phyloP scores from a whole-genome alignment of 23 tunicate species.

The Ciona savignyi region DNA sequence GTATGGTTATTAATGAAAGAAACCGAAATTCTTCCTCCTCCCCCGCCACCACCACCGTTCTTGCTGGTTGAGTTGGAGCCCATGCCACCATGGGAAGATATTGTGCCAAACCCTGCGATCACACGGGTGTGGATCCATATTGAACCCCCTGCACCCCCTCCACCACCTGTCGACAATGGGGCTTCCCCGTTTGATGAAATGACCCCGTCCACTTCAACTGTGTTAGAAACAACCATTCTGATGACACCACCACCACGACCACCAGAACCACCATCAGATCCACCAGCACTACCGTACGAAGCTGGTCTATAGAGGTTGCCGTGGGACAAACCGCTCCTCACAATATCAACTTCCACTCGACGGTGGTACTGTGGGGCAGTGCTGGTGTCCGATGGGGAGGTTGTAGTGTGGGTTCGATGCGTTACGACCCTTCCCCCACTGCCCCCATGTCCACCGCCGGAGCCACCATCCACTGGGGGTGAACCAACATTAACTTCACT shows the following conservation, averaged over 20 bases:
- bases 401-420: background rate
- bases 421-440: constrained; percentile 18
- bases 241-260: constrained; percentile 24
- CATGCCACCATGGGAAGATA: constrained; percentile 13
- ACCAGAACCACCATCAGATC: constrained; percentile 2
- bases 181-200: constrained; percentile 13
- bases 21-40: constrained; percentile 9
- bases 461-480: constrained; percentile 8
- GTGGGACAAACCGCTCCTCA: constrained; percentile 18
- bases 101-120: constrained; percentile 2
- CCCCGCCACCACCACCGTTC: constrained; percentile 16
- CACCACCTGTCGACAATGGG: constrained; percentile 2
- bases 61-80: background rate
- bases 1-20: constrained; percentile 10
- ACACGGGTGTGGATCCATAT: constrained; percentile 13
- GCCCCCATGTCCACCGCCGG: constrained; percentile 26
- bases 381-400: background rate
- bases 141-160: constrained; percentile 22
- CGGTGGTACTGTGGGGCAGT: constrained; percentile 23
- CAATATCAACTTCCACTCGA: background rate
- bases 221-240: constrained; percentile 6
- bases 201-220: constrained; percentile 17
- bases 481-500: constrained; percentile 6
- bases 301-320: constrained; percentile 15
- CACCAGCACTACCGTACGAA: constrained; percentile 25